phyloP scores from a whole-genome alignment of 2,113 vertebrate genomes.

The Brachirus orientalis region DNA sequence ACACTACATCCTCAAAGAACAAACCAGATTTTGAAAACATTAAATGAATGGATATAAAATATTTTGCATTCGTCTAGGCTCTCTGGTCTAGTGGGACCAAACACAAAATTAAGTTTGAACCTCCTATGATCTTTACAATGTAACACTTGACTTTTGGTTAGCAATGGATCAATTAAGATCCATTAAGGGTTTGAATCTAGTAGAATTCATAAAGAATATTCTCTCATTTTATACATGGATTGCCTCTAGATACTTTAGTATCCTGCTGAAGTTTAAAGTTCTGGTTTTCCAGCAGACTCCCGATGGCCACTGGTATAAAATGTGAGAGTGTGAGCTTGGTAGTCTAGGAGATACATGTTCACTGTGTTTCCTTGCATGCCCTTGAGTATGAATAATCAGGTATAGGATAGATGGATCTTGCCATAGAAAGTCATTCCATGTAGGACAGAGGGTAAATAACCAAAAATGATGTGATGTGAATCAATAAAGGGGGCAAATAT shows the following conservation, averaged over 20 bases:
- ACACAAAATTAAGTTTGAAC: too few species aligned
- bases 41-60: not conserved
- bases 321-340: not conserved
- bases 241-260: not conserved
- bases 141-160: too few species aligned
- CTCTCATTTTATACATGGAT: not conserved
- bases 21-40: conserved; percentile 8
- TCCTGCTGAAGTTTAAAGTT: conserved; percentile 8
- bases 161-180: too few species aligned
- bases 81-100: not conserved
- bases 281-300: not conserved
- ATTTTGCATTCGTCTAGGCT: not conserved
- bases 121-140: too few species aligned
- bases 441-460: not conserved
- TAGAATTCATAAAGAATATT: too few species aligned
- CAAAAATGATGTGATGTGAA: conserved; percentile 5
- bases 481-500: conserved; percentile 5
- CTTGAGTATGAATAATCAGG: conserved; percentile 14
- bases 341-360: not conserved
- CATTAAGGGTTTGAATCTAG: too few species aligned
- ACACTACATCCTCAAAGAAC: conserved; percentile 13
- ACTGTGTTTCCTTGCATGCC: not conserved
- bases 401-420: conserved; percentile 1
- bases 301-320: not conserved
- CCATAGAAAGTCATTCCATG: conserved; percentile 4